These are phyloP conservation scores for Propsilocerus akamusi DNA, from an alignment of 1,140 invertebrate species.

Conservation along the genomic window DNA sequence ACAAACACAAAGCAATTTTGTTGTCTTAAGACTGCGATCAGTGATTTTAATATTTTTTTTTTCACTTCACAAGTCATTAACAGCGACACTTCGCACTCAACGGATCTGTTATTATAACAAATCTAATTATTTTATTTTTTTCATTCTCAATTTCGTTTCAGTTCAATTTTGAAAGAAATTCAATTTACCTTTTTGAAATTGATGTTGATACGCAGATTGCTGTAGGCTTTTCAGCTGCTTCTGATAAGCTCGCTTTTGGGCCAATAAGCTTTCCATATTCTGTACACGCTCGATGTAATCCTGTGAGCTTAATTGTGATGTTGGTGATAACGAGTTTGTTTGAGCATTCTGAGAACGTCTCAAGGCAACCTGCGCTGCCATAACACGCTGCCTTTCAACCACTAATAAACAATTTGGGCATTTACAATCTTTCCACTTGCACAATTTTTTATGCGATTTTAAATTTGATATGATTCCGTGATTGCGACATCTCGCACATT, in stretches of 20 bases:
- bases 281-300: slow-evolving; percentile 7
- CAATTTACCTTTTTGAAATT: slow-evolving; percentile 11
- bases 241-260: slow-evolving; percentile 35
- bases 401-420: slow-evolving; percentile 77
- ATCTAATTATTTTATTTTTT: no score
- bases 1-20: no score
- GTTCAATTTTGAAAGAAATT: slow-evolving; percentile 1
- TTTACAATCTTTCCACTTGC: slow-evolving; percentile 59
- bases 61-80: no score
- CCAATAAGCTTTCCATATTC: slow-evolving; percentile 27
- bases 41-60: no score
- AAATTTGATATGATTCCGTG: slow-evolving; percentile 76
- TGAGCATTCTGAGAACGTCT: slow-evolving; percentile 41
- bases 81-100: no score
- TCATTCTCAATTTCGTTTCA: no score
- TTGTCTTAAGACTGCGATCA: no score
- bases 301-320: slow-evolving; percentile 7
- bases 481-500: slow-evolving; percentile 75
- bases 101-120: no score
- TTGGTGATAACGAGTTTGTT: slow-evolving; percentile 11
- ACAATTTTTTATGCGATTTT: slow-evolving; percentile 69
- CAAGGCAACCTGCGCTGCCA: slow-evolving; percentile 68
- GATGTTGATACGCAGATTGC: slow-evolving; percentile 25
- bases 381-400: slow-evolving; percentile 68
- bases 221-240: slow-evolving; percentile 36